Evolutionary conservation across 2,113 vertebrate species (phyloP).

Genomic region (Telmatochromis bifrenatus): DNA sequence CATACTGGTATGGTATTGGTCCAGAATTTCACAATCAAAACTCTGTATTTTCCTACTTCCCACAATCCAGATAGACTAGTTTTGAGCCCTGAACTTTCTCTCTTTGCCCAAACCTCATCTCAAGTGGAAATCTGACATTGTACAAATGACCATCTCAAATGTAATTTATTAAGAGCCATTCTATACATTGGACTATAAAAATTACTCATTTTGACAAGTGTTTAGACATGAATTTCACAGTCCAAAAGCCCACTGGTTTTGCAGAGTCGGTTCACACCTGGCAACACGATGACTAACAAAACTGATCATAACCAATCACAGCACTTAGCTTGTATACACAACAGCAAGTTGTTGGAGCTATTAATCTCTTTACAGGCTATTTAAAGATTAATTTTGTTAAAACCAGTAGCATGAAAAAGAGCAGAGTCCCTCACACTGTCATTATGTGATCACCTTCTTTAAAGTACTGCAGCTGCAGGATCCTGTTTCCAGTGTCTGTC

Average conservation of each 20-base stretch:
- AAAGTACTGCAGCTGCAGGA: conserved; percentile 9
- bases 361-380: neutral
- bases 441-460: neutral
- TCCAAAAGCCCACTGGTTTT: neutral
- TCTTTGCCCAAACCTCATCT: neutral
- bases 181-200: neutral
- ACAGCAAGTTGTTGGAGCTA: neutral
- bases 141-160: neutral
- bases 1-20: neutral
- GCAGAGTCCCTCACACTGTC: neutral
- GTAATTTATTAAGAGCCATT: neutral
- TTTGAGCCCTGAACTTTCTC: neutral
- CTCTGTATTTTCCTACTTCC: neutral
- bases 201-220: neutral
- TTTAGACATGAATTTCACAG: neutral
- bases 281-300: neutral
- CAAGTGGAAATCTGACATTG: neutral
- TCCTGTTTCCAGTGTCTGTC: conserved; percentile 4
- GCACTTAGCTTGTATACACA: neutral
- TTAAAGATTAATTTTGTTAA: neutral
- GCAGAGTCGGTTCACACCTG: neutral
- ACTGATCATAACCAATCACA: neutral
- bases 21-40: neutral
- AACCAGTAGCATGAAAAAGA: neutral
- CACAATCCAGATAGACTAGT: neutral